Evolutionary conservation across 2,797 vertebrate species (phyloP), one percentile per base, ranked within the genome.

Genomic region (Lycodopsis pacificus): DNA sequence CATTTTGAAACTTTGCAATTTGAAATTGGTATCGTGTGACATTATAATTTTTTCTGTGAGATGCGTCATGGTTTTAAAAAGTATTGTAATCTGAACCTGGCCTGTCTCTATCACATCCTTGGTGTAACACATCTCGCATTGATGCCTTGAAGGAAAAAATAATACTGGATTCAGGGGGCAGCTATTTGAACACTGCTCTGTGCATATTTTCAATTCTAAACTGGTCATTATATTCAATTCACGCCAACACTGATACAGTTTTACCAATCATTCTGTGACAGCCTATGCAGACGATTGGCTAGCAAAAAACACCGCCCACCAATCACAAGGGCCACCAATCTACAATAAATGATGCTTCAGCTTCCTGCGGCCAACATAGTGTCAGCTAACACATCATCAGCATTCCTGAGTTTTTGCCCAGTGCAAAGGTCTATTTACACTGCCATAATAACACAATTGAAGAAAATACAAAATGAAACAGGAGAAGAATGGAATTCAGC

Each of bases 311-410:
- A 87, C 86, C 82, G 73, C 84, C 88, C 81, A 90, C 84, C 67
- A 68, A 90, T 91, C 71, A 76, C 73, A 75, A 81, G 81, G 84
- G 86, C 86, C 87, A 75, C 89, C 86, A 88, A 76, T 83, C 82
- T 87, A 71, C 80, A 80, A 87, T 92, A 92, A 89, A 86, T 72
- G 66, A 87, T 87, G 78, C 83, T 86, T 85, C 64, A 74, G 85
- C 79, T 87, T 88, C 68, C 86, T 87, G 79, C 34, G 77, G 88
- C 84, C 71, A 76, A 79, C 63, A 64, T 56, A 84, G 91, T 87
- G 89, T 94, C 88, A 88, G 84, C 83, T 92, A 92, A 90, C 93
- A 91, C 89, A 90, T 92, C 84, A 94, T 90, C 86, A 88, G 84
- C 88, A 92, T 93, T 92, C 89, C 80, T 92, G 88, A 89, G 80